Evolutionary conservation across 2,888 invertebrate species (phyloP), one percentile per base, ranked within the genome.

Genomic region (Holacanthella duospinosa): DNA sequence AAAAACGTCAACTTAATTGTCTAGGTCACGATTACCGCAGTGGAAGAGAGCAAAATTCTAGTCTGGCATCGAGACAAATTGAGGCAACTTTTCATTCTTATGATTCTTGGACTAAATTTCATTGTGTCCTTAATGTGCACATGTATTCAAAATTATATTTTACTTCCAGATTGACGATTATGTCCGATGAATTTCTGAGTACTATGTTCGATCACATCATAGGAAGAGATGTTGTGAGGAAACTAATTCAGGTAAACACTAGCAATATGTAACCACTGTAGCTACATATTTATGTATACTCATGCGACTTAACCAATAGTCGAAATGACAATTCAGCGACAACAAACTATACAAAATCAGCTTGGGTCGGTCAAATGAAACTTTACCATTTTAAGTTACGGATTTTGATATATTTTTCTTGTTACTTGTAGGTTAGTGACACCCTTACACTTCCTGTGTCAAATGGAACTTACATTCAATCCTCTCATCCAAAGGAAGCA

Each of bases 31-130:
- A 88, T 89, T 77, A 88, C 88, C 79, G 88, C 89, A 69, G 86
- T 90, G 84, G 89, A 89, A 77, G 89, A 89, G 76, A 88, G 88
- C 0, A 81, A 87, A 60, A 85, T 90, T 71, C 79, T 90, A 70
- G 85, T 89, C 69, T 90, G 89, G 89, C 89, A 89, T 77, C 82
- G 89, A 55, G 89, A 90, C 78, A 89, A 89, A 78, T 81, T 90
- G 21, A 9, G 48, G 48, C n/a, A 21, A 36, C n/a, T n/a, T n/a
- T n/a, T n/a, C n/a, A n/a, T n/a, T n/a, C n/a, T n/a, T n/a, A n/a
- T n/a, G n/a, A n/a, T n/a, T n/a, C n/a, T n/a, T n/a, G n/a, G 36
- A 36, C 6, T 36, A 36, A 36, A 36, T 16, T 16, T 36, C 36
- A 36, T 36, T 36, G 36, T 6, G 16, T 36, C 16, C 36, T 9